phyloP scores from a whole-genome alignment of 2,113 vertebrate species.

The Grantiella picta region DNA sequence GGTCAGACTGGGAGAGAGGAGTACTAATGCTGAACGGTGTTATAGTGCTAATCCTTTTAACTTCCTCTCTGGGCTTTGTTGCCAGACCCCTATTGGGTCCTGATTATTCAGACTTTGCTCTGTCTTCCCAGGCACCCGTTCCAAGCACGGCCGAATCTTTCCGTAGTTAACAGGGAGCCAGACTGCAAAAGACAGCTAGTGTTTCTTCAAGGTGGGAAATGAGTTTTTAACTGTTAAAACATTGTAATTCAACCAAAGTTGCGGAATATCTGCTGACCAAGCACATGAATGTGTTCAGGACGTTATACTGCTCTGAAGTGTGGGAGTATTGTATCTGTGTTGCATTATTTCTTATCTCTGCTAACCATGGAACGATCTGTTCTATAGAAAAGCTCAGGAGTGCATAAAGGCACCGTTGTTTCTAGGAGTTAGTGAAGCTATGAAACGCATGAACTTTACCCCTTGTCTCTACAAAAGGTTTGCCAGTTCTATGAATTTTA shows the following conservation, averaged over 20 bases:
- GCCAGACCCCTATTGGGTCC: background rate
- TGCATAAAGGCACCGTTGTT: conserved; percentile 62
- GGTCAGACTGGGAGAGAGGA: background rate
- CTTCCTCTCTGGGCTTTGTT: conserved; percentile 23
- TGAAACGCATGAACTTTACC: conserved; percentile 58
- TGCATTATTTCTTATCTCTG: conserved; percentile 51
- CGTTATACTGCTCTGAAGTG: background rate
- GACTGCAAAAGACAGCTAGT: background rate
- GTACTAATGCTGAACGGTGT: background rate
- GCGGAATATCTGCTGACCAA: background rate
- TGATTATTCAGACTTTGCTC: background rate
- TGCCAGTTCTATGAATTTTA: conserved; percentile 62
- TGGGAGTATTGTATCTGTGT: background rate
- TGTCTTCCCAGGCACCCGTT: background rate
- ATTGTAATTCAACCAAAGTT: background rate
- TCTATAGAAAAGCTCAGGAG: conserved; percentile 37
- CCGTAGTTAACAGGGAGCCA: background rate
- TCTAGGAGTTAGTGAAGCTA: conserved; percentile 56
- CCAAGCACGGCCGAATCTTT: background rate
- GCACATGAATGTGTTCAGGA: background rate
- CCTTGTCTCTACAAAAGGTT: conserved; percentile 52
- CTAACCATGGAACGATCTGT: conserved; percentile 26
- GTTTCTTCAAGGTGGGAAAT: background rate
- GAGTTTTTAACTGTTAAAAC: conserved; percentile 5
- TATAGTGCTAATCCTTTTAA: conserved; percentile 40